Evolutionary conservation across 2,888 invertebrate genomes (phyloP).

Genomic region (Bembecia ichneumoniformis): DNA sequence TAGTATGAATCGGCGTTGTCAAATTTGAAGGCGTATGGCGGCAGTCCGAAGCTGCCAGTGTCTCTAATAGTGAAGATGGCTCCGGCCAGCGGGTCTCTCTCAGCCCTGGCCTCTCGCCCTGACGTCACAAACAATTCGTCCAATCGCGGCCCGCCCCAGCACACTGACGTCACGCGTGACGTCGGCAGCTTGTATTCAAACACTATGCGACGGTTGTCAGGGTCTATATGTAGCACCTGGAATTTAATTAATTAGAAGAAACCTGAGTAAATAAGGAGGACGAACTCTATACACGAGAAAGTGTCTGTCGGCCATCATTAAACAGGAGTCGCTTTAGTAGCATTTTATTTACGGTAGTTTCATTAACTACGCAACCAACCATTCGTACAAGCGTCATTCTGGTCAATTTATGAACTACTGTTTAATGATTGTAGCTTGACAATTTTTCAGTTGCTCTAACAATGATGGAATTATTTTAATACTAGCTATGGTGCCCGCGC

Average conservation of each 20-base stretch:
- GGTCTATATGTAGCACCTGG: conserved; percentile 73
- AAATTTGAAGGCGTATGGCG: conserved; percentile 28
- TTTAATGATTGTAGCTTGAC: too few species aligned
- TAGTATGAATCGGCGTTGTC: conserved; percentile 44
- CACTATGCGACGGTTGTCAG: conserved; percentile 55
- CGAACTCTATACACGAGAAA: too few species aligned
- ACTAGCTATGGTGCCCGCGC: too few species aligned
- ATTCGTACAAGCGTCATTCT: too few species aligned
- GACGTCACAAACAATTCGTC: conserved; percentile 78
- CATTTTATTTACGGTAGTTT: too few species aligned
- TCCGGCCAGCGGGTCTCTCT: conserved; percentile 37
- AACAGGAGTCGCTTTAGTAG: too few species aligned
- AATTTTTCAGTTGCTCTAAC: too few species aligned
- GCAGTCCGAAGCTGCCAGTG: conserved; percentile 39
- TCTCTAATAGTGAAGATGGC: conserved; percentile 46
- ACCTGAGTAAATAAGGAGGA: too few species aligned
- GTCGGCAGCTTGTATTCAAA: conserved; percentile 68
- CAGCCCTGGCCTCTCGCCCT: conserved; percentile 10
- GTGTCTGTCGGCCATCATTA: too few species aligned
- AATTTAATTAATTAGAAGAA: not conserved
- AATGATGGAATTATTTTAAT: too few species aligned
- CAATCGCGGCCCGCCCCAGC: conserved; percentile 76
- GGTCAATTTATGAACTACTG: too few species aligned
- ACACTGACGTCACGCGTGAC: conserved; percentile 73
- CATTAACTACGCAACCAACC: too few species aligned